A percentile compares a stretch with the other conserved stretches of the same genome.
phyloP scores from a whole-genome alignment of 2,797 vertebrate species.

The Syngnathus rostellatus region DNA sequence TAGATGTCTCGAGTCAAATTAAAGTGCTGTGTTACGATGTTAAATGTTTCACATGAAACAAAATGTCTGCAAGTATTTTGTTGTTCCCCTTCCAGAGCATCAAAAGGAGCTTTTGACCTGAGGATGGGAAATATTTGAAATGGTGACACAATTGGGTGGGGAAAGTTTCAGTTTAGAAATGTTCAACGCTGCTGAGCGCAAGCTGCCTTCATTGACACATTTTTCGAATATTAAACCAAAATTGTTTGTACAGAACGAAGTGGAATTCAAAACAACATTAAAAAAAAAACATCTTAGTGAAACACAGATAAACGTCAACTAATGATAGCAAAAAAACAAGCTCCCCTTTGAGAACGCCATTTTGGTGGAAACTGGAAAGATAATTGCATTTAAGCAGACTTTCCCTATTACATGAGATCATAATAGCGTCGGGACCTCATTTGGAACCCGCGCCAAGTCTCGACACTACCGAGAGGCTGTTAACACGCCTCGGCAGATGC shows the following conservation, averaged over 20 bases:
- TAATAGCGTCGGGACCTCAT: background rate
- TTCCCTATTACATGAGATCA: too few species aligned
- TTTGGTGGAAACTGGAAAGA: background rate
- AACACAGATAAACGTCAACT: too few species aligned
- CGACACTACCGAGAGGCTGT: background rate
- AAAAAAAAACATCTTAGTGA: background rate
- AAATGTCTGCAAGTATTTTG: background rate
- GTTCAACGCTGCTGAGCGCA: background rate
- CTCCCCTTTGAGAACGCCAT: background rate
- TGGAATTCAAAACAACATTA: background rate
- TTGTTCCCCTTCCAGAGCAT: slow-evolving; percentile 5
- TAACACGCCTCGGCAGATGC: background rate
- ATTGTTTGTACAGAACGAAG: too few species aligned
- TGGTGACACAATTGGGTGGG: slow-evolving; percentile 7
- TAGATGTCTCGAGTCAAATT: background rate
- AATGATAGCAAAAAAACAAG: too few species aligned
- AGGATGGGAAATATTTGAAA: slow-evolving; percentile 22
- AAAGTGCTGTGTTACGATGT: background rate
- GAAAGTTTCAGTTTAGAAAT: background rate
- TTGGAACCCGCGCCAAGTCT: background rate
- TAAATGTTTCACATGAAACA: background rate
- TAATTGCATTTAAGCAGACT: background rate
- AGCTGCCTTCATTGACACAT: too few species aligned
- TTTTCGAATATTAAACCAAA: too few species aligned
- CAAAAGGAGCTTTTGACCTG: slow-evolving; percentile 17